A percentile compares a stretch with the other conserved stretches of the same genome.
phyloP scores from a whole-genome alignment of 2,797 vertebrate species.

The Lemur catta region DNA sequence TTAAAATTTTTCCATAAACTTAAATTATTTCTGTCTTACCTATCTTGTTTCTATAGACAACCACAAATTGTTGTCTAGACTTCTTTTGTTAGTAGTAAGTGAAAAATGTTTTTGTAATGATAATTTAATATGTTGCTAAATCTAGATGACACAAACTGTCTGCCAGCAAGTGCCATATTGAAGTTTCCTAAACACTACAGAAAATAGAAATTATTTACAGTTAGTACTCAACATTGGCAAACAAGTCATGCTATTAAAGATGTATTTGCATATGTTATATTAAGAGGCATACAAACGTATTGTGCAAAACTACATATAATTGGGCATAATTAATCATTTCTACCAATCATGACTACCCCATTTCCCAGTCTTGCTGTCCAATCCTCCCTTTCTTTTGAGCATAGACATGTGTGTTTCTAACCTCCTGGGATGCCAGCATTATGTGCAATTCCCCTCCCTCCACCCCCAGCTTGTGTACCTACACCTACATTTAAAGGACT shows the following conservation, averaged over 20 bases:
- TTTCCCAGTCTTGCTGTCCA: slow-evolving; percentile 31
- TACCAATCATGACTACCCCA: slow-evolving; percentile 29
- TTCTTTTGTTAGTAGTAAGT: slow-evolving; percentile 64
- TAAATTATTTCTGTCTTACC: slow-evolving; percentile 53
- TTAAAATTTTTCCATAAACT: slow-evolving; percentile 36
- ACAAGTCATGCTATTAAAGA: slow-evolving; percentile 76
- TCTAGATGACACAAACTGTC: slow-evolving; percentile 66
- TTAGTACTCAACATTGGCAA: slow-evolving; percentile 77
- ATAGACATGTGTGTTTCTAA: slow-evolving; percentile 8
- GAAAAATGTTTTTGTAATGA: slow-evolving; percentile 72
- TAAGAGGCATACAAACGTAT: slow-evolving; percentile 69
- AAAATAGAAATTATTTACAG: slow-evolving; percentile 80
- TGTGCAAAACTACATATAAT: slow-evolving; percentile 51
- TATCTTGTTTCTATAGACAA: slow-evolving; percentile 36
- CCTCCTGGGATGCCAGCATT: not conserved
- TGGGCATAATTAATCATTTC: slow-evolving; percentile 71
- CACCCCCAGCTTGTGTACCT: not conserved
- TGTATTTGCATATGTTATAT: slow-evolving; percentile 78
- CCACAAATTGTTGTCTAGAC: slow-evolving; percentile 56
- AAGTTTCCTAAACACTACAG: slow-evolving; percentile 74
- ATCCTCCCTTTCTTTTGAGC: not conserved
- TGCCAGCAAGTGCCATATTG: slow-evolving; percentile 79
- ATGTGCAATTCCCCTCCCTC: not conserved
- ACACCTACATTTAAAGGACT: not conserved
- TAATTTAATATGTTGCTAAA: slow-evolving; percentile 75